phyloP scores from a whole-genome alignment of 2,113 vertebrate species.

The Spea multiplicata region DNA sequence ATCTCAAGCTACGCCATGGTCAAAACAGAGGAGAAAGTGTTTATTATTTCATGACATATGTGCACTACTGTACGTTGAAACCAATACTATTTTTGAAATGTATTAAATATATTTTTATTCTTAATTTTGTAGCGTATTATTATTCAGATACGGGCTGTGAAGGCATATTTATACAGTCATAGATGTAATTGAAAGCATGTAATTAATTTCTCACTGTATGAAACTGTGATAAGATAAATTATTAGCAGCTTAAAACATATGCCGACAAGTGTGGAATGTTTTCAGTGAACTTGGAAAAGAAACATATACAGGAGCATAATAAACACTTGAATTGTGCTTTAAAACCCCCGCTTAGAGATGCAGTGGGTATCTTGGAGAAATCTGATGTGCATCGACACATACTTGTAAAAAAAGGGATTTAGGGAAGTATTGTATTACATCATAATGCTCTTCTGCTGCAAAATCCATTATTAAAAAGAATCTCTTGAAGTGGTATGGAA shows the following conservation, averaged over 20 bases:
- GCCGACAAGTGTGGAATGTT: constrained; percentile 64
- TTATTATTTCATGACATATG: neutral
- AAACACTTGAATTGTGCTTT: constrained; percentile 8
- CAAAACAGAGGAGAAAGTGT: constrained; percentile 52
- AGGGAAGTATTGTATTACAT: constrained; percentile 33
- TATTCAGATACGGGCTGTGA: constrained; percentile 59
- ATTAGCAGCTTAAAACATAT: constrained; percentile 64
- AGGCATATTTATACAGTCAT: constrained; percentile 61
- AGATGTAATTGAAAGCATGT: constrained; percentile 62
- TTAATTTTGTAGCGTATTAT: constrained; percentile 38
- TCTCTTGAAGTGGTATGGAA: constrained; percentile 18
- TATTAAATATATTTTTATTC: neutral
- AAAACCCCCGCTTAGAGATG: constrained; percentile 22
- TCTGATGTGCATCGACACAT: constrained; percentile 31
- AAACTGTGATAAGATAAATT: constrained; percentile 65
- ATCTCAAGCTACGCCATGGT: constrained; percentile 64
- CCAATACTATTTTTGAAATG: neutral
- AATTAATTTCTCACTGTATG: constrained; percentile 71
- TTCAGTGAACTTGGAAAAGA: constrained; percentile 14
- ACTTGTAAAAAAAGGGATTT: constrained; percentile 36
- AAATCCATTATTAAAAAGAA: constrained; percentile 33
- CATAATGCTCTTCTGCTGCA: constrained; percentile 19
- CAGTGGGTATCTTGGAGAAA: constrained; percentile 17
- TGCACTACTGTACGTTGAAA: no score
- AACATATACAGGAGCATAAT: constrained; percentile 1